A percentile compares a stretch with the other conserved stretches of the same genome.
These are phyloP conservation scores for Tachypleus tridentatus DNA, from an alignment of 1,140 invertebrate species.

Conservation along the genomic window DNA sequence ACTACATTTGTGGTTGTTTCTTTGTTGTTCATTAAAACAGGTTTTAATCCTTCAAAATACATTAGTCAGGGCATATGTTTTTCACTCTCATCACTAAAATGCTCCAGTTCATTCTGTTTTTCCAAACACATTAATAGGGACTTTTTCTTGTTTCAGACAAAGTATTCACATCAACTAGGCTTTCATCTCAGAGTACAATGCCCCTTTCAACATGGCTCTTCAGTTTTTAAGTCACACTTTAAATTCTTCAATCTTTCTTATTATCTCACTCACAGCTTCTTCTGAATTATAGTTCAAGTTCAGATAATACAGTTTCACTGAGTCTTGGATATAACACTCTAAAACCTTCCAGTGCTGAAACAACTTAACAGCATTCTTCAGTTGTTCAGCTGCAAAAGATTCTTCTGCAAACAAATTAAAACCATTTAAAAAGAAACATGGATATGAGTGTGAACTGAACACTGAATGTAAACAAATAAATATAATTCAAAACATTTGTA, in stretches of 20 bases:
- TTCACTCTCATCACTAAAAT: not conserved
- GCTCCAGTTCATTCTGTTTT: not conserved
- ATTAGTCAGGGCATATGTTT: not conserved
- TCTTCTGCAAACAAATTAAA: conserved; percentile 49
- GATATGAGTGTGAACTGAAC: too few species aligned
- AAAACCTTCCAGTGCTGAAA: conserved; percentile 62
- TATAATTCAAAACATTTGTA: too few species aligned
- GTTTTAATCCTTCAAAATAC: not conserved
- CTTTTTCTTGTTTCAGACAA: not conserved
- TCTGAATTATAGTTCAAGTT: conserved; percentile 1
- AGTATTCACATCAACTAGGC: conserved; percentile 10
- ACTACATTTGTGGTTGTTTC: not conserved
- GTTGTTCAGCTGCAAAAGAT: conserved; percentile 62
- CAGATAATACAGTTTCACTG: not conserved
- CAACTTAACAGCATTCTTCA: conserved; percentile 64
- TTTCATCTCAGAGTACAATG: conserved; percentile 3
- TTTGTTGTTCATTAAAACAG: not conserved
- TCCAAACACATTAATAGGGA: not conserved
- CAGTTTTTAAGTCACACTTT: conserved; percentile 9
- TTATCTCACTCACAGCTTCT: conserved; percentile 16
- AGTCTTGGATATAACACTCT: conserved; percentile 46
- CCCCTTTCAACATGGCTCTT: conserved; percentile 6
- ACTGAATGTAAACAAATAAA: too few species aligned
- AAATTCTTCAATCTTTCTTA: conserved; percentile 18
- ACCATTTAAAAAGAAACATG: conserved; percentile 4